A percentile compares a stretch with the other conserved stretches of the same genome.
These are phyloP conservation scores for Oenanthe melanoleuca DNA, from an alignment of 2,113 vertebrate species.

Conservation along the genomic window DNA sequence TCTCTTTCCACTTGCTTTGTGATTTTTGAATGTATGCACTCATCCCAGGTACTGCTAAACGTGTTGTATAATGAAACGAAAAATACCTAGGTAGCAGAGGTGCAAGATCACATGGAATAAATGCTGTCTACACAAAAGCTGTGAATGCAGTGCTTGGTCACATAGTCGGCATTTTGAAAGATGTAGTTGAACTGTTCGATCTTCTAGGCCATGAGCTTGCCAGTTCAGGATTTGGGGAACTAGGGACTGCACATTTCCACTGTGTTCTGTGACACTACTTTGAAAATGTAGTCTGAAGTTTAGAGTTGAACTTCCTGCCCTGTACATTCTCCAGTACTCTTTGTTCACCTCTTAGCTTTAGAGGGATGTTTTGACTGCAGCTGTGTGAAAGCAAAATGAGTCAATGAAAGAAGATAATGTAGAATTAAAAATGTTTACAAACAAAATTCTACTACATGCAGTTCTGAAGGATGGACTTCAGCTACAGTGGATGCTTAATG, in stretches of 20 bases:
- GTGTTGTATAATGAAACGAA: not conserved
- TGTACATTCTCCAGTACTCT: not conserved
- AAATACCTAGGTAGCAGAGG: not conserved
- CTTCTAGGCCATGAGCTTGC: not conserved
- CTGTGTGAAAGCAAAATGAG: not conserved
- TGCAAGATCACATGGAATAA: not conserved
- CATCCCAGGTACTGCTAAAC: not conserved
- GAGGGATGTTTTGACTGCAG: not conserved
- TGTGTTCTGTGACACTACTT: not conserved
- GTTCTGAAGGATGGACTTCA: not conserved
- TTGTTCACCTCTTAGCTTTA: not conserved
- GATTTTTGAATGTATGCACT: not conserved
- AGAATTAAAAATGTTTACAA: not conserved
- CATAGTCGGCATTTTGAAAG: not conserved
- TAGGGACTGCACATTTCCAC: not conserved
- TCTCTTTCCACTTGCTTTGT: not conserved
- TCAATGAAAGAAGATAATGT: not conserved
- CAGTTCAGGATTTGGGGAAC: not conserved
- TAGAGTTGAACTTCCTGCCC: not conserved
- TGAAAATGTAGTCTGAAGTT: not conserved
- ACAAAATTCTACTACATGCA: not conserved
- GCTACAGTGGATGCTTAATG: not conserved
- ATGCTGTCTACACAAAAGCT: not conserved
- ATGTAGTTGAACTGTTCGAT: not conserved
- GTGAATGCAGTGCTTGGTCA: not conserved